Conservation (phyloP, 2,797 vertebrate genomes). For the Silurus aristotelis region DNA sequence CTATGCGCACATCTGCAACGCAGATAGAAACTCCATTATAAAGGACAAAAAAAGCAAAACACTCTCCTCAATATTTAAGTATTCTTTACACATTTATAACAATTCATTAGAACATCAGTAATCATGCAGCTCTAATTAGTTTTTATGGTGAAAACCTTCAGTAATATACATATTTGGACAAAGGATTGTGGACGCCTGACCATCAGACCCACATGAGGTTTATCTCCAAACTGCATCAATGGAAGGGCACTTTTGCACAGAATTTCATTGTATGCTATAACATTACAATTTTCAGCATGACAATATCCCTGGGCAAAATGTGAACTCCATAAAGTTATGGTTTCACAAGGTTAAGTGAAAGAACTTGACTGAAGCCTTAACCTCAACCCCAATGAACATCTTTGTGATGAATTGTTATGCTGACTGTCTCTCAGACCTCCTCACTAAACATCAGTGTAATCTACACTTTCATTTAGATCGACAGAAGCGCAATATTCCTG, state of each 20-base stretch:
- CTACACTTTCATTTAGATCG: background rate
- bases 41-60: background rate
- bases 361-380: background rate
- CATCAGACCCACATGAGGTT: background rate
- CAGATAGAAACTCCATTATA: slow-evolving; percentile 14
- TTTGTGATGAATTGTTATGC: background rate
- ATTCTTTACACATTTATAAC: too few relatives aligned
- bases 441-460: background rate
- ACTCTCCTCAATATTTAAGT: background rate
- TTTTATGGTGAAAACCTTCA: background rate
- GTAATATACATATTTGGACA: background rate
- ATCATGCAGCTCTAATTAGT: background rate
- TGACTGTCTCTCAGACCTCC: background rate
- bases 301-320: background rate
- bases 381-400: background rate
- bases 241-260: background rate
- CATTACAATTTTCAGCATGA: background rate
- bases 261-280: background rate
- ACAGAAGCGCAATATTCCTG: background rate
- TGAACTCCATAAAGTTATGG: background rate
- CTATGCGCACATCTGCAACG: slow-evolving; percentile 90
- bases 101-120: background rate
- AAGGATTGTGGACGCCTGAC: background rate
- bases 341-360: background rate
- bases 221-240: background rate